Evolutionary conservation across 1,140 invertebrate genomes (phyloP), one percentile per base, ranked within the genome.

Genomic region (Matsumurasca onukii): DNA sequence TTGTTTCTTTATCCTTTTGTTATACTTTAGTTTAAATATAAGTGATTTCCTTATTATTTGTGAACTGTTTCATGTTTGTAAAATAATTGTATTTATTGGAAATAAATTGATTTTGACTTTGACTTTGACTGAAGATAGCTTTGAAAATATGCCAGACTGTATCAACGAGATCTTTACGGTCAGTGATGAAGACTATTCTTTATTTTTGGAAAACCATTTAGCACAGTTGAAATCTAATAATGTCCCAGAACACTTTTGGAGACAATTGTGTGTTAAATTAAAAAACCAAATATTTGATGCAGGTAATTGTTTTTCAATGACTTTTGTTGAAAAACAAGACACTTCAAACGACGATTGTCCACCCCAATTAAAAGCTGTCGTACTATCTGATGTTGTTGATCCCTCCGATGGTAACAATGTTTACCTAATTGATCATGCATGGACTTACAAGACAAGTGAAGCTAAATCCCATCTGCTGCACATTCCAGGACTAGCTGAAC

Each of bases 361-460:
- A 67, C 85, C 87, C 0, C 73, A 82, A 0, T 92, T 85, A 80
- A 86, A 85, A 71, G 81, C 93, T 3, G 83, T 88, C 70, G 85
- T 90, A 24, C 82, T 81, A 48, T 70, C 72, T 1, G 81, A 88
- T 30, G 82, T 83, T 1, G 83, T 91, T 15, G 80, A 81, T 17
- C 73, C 75, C 5, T 76, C 78, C 12, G 86, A 93, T 79, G 76
- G 84, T 0, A 81, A 83, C 74, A 85, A 91, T 69, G 90, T 97
- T 57, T 97, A 87, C 79, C 77, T 97, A 34, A 84, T 97, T 62
- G 94, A 97, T 80, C 94, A 96, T 80, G 92, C 93, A 1, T 97
- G 93, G 93, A 95, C 91, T 0, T 96, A 92, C 75, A 84, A 87
- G 67, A 76, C 85, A 0, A 81, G 85, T 59, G 80, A 80, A 66